Evolutionary conservation across 2,113 vertebrate species (phyloP), one percentile per base, ranked within the genome.

Genomic region (Tenebrosternarchus preto): DNA sequence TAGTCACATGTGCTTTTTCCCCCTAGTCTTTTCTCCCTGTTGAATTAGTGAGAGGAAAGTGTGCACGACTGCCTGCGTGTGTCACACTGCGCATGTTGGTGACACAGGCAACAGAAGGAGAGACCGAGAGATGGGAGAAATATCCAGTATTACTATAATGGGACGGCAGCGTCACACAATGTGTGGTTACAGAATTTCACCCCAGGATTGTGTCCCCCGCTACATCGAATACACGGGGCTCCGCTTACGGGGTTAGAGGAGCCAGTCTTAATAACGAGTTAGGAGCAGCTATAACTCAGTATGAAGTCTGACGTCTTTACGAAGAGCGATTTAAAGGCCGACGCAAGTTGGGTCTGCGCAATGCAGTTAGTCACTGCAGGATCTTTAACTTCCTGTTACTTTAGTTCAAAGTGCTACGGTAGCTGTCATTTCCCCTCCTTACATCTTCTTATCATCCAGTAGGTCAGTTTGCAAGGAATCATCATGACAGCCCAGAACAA

Each of bases 41-140:
- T 83, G 80, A 80, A 80, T 80, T 83, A 86, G 85, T 77, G 64
- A 76, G 57, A 64, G 33, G 74, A 78, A 71, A 82, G 43, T 57
- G 50, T 74, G 72, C 22, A 50, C 1, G 20, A 60, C 12, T 60
- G 53, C 20, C 46, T 56, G 69, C 33, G 43, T 73, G 68, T 64
- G 78, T 73, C n/a, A n/a, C n/a, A n/a, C n/a, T n/a, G n/a, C n/a
- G n/a, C n/a, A n/a, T n/a, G 22, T 80, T 53, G 73, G 69, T 24
- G 59, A 79, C 77, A 79, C 56, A 16, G 36, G 33, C 69, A 66
- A 53, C 39, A 66, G 69, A 84, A 57, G 71, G 71, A 82, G 64
- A 81, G 63, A 78, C 16, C 53, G 27, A 77, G 50, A 57, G 70
- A 25, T 24, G 9, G 55, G 60, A 24, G 78, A 72, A 78, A 78